Evolutionary conservation across 2,797 vertebrate genomes (phyloP).

Genomic region (Mormyrus hasselquistii): DNA sequence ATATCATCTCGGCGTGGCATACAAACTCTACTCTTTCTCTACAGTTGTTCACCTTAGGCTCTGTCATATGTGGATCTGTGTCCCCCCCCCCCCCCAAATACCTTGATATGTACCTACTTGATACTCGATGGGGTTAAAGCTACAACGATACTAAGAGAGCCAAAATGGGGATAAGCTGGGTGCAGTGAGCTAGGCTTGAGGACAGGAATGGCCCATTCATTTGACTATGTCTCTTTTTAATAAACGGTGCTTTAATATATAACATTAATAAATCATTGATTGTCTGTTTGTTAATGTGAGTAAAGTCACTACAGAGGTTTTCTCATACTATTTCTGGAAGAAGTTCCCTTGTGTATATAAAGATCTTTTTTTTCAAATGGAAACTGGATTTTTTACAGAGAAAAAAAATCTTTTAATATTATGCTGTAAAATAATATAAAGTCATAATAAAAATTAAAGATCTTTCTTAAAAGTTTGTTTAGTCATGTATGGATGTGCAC

Average conservation of each 20-base stretch:
- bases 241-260: slow-evolving; percentile 72
- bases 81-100: neutral
- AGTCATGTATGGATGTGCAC: neutral
- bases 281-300: slow-evolving; percentile 56
- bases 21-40: neutral
- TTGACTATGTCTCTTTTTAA: slow-evolving; percentile 62
- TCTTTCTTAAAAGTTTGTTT: slow-evolving; percentile 21
- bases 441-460: slow-evolving; percentile 61
- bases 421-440: slow-evolving; percentile 69
- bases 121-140: neutral
- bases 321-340: slow-evolving; percentile 24
- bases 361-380: neutral
- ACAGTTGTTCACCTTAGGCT: neutral
- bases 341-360: slow-evolving; percentile 30
- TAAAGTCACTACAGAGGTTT: slow-evolving; percentile 13
- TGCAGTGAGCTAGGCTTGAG: neutral
- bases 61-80: neutral
- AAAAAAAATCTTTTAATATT: slow-evolving; percentile 53
- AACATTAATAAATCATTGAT: slow-evolving; percentile 65
- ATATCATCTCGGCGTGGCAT: neutral
- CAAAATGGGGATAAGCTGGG: neutral
- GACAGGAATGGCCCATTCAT: slow-evolving; percentile 61
- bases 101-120: neutral
- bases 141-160: neutral
- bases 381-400: slow-evolving; percentile 8